Evolutionary conservation across 2,888 invertebrate species (phyloP), one percentile per base, ranked within the genome.

Genomic region (Lochmaea crataegi): DNA sequence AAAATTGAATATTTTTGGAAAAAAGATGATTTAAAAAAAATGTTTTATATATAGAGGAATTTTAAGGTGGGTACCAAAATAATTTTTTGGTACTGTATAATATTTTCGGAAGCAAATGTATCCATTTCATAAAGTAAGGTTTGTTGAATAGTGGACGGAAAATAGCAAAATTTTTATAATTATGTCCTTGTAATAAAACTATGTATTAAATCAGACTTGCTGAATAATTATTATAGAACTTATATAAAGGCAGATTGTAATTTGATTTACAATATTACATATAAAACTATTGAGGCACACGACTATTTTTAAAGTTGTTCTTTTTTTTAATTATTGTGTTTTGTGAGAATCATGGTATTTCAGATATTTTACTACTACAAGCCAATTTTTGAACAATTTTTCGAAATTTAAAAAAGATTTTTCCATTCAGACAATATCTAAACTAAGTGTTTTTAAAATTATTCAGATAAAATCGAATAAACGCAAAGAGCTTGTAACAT

Each of bases 261-360:
- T 76, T 71, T 73, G 73, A 69, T 73, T 76, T n/a, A 57, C 38
- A 65, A 56, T 57, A 41, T 64, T 51, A 72, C 18, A 53, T 53
- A 53, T 53, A 75, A 77, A 76, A 76, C 71, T 76, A 72, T 75
- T 74, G 78, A 78, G 78, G 78, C 78, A 78, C 78, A 74, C 70
- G 64, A 74, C 64, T 74, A 68, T 77, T 78, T 76, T 78, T 75
- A 77, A 78, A 78, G 78, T 78, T 75, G 78, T 78, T 76, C 74
- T 76, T 75, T 56, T 76, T 38, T 38, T 38, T 38, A 70, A 70
- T 76, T 76, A 71, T 75, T 73, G 76, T 75, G 72, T 77, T 73
- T 38, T 76, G 72, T 73, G 66, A 70, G 72, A 77, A 73, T 70
- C 65, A 72, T 75, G 74, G 76, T 75, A 74, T 73, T 72, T 72